Percentiles rank a stretch among this genome's conserved stretches.
These are phyloP conservation scores for Aphelinus certus DNA, from an alignment of 1,140 invertebrate species.

Conservation along the genomic window DNA sequence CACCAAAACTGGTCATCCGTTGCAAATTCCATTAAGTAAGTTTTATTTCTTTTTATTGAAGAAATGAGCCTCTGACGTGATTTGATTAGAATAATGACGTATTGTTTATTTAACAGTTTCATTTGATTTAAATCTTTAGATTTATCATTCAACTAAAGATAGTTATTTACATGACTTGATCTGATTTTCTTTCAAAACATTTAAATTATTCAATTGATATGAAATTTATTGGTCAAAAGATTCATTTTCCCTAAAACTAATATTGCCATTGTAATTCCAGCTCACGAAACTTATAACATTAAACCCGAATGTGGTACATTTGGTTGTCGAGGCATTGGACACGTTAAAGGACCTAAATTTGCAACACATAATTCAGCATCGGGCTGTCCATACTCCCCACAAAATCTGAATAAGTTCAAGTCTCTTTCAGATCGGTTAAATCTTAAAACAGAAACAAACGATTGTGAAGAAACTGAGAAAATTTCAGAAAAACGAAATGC, in stretches of 20 bases:
- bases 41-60: background rate
- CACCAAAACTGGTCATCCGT: constrained; percentile 83
- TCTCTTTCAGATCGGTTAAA: constrained; percentile 68
- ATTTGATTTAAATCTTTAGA: too few species aligned
- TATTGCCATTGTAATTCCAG: constrained; percentile 49
- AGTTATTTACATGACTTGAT: too few species aligned
- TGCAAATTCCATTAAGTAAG: constrained; percentile 75
- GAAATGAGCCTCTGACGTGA: too few species aligned
- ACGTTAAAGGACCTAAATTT: constrained; percentile 79
- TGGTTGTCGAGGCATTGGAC: constrained; percentile 83
- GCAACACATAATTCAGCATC: constrained; percentile 79
- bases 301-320: constrained; percentile 75
- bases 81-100: too few species aligned
- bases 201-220: too few species aligned
- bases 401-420: constrained; percentile 74
- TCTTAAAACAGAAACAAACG: constrained; percentile 54
- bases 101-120: too few species aligned
- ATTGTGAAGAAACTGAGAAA: constrained; percentile 61
- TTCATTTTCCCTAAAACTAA: too few species aligned
- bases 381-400: constrained; percentile 85
- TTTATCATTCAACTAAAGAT: too few species aligned
- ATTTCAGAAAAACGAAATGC: constrained; percentile 54
- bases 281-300: constrained; percentile 70
- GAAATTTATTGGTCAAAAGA: too few species aligned
- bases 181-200: too few species aligned